Evolutionary conservation across 2,797 vertebrate genomes (phyloP), one percentile per base, ranked within the genome.

Genomic region (Myotis planiceps): DNA sequence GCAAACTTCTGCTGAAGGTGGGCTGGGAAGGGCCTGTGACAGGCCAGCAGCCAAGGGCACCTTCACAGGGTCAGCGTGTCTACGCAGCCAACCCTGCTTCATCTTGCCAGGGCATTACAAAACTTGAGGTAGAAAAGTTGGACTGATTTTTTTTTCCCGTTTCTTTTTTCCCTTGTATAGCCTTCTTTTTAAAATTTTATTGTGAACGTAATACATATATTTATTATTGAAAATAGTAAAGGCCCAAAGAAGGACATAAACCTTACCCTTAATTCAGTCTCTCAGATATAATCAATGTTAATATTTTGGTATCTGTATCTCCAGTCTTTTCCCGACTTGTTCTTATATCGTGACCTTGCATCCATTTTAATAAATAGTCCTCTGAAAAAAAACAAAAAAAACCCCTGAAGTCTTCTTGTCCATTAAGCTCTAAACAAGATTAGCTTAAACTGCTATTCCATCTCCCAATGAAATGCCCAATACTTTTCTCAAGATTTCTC

Each of bases 301-400:
- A 25, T 23, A 53, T 85, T 80, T 60, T 89, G 69, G 19, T 69
- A 84, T 86, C 65, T 78, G 32, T 92, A 53, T 84, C 87, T 90
- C 81, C 18, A 74, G 42, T 92, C 88, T 82, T 90, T 84, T 39
- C 34, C 72, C 51, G 0, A 21, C 45, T 63, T 84, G 37, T 53
- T 66, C 63, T 69, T 96, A 60, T 92, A 85, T 94, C 91, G 74
- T 91, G 47, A 81, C 34, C 58, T 94, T 68, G 72, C 8, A n/a
- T 80, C 53, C 69, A 51, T 80, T 86, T 83, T 68, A 96, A 88
- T 92, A 90, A 91, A 86, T 83, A 79, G 92, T 94, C 42, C 78
- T 96, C 60, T 69, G 86, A 92, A 93, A n/a, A n/a, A n/a, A n/a
- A n/a, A n/a, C n/a, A n/a, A n/a, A n/a, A n/a, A n/a, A n/a, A n/a